Evolutionary conservation across 2,888 invertebrate genomes (phyloP).

Genomic region (Ormyrus pomaceus): DNA sequence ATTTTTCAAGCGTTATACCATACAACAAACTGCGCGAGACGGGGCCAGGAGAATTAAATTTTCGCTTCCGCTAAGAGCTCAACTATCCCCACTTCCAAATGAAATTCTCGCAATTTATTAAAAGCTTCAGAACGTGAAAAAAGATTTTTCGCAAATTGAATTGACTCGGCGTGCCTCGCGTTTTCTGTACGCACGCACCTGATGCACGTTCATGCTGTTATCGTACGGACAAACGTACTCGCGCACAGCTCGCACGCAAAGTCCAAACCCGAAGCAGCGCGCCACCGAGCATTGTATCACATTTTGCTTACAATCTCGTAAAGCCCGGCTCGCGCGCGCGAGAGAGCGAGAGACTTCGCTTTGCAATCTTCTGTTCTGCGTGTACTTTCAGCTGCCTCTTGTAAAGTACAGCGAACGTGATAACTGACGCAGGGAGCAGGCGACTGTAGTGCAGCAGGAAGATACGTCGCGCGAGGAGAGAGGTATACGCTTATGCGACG

Average conservation of each 20-base stretch:
- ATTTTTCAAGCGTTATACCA: not conserved
- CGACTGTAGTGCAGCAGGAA: not conserved
- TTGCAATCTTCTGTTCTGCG: not conserved
- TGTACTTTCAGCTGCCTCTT: not conserved
- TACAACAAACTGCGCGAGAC: not conserved
- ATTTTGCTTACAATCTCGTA: slow-evolving; percentile 41
- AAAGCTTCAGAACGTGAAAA: slow-evolving; percentile 31
- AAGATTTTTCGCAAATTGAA: slow-evolving; percentile 34
- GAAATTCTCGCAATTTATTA: slow-evolving; percentile 32
- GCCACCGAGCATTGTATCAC: slow-evolving; percentile 13
- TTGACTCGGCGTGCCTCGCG: not conserved
- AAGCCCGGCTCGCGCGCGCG: slow-evolving; percentile 14
- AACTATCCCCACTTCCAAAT: not conserved
- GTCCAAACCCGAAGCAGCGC: slow-evolving; percentile 27
- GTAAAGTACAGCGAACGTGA: not conserved
- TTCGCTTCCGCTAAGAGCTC: slow-evolving; percentile 23
- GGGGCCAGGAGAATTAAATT: slow-evolving; percentile 18
- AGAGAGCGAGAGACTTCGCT: slow-evolving; percentile 4
- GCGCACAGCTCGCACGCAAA: not conserved
- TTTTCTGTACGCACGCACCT: not conserved
- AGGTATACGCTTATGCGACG: not conserved
- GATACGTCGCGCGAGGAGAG: not conserved
- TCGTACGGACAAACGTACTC: not conserved
- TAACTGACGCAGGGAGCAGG: not conserved
- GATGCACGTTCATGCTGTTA: not conserved